These are phyloP conservation scores for Endotricha flammealis DNA, from an alignment of 2,888 invertebrate species.

Conservation along the genomic window DNA sequence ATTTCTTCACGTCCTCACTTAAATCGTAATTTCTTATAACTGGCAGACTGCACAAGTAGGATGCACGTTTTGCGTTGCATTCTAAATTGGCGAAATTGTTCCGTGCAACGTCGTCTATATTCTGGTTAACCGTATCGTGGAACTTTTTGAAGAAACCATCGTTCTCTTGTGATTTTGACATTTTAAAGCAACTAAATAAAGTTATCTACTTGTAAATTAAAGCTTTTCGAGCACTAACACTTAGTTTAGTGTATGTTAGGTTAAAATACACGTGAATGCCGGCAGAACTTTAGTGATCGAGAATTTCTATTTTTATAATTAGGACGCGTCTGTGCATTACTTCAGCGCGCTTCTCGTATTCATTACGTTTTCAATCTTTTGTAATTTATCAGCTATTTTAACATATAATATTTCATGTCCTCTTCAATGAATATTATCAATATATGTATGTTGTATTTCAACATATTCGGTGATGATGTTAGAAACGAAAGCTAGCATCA, in stretches of 20 bases:
- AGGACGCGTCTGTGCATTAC: conserved; percentile 51
- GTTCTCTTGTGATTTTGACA: conserved; percentile 53
- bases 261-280: conserved; percentile 46
- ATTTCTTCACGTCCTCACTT: conserved; percentile 56
- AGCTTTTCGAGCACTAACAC: conserved; percentile 16
- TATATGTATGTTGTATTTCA: too few species aligned
- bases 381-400: too few species aligned
- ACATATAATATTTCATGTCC: too few species aligned
- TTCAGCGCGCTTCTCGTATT: conserved; percentile 39
- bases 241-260: conserved; percentile 28
- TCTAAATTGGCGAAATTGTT: conserved; percentile 81
- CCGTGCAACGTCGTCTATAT: conserved; percentile 75
- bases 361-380: not conserved
- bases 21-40: conserved; percentile 68
- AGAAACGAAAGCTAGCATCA: conserved; percentile 1
- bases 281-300: conserved; percentile 42
- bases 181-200: too few species aligned
- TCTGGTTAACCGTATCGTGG: conserved; percentile 78
- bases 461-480: not conserved
- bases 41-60: conserved; percentile 77
- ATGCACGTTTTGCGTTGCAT: conserved; percentile 81
- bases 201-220: too few species aligned
- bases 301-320: conserved; percentile 64
- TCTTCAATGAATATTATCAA: too few species aligned
- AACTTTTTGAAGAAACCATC: conserved; percentile 81